These are phyloP conservation scores for Passer domesticus DNA, from an alignment of 2,113 vertebrate genomes.

Conservation along the genomic window DNA sequence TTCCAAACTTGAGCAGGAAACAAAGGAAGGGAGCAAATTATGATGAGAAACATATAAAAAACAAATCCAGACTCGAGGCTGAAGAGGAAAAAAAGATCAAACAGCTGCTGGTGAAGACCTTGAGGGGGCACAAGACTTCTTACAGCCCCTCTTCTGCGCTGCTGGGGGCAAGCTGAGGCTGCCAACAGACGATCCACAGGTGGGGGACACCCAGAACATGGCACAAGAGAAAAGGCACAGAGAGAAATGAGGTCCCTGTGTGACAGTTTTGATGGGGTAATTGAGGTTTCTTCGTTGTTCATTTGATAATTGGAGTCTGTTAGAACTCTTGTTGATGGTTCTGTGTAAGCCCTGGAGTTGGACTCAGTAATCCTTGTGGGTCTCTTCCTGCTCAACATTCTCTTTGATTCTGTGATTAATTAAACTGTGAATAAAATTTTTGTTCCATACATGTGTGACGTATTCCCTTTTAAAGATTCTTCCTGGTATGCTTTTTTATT, in stretches of 20 bases:
- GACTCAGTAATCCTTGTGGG: neutral
- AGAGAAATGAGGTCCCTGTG: neutral
- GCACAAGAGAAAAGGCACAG: neutral
- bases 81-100: neutral
- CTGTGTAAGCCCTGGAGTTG: neutral
- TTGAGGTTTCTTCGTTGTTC: neutral
- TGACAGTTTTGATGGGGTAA: neutral
- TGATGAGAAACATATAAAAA: neutral
- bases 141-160: neutral
- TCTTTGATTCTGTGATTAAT: neutral
- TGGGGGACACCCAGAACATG: rapidly evolving
- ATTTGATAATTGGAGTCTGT: neutral
- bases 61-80: rapidly evolving
- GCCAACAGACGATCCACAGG: neutral
- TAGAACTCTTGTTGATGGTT: neutral
- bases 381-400: neutral
- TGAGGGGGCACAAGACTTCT: rapidly evolving
- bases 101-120: neutral
- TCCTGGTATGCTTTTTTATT: neutral
- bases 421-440: neutral
- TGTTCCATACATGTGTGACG: neutral
- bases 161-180: neutral
- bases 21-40: neutral
- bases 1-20: neutral
- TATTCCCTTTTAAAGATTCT: neutral